Evolutionary conservation across 2,888 invertebrate species (phyloP), one percentile per base, ranked within the genome.

Genomic region (Protonemura montana): DNA sequence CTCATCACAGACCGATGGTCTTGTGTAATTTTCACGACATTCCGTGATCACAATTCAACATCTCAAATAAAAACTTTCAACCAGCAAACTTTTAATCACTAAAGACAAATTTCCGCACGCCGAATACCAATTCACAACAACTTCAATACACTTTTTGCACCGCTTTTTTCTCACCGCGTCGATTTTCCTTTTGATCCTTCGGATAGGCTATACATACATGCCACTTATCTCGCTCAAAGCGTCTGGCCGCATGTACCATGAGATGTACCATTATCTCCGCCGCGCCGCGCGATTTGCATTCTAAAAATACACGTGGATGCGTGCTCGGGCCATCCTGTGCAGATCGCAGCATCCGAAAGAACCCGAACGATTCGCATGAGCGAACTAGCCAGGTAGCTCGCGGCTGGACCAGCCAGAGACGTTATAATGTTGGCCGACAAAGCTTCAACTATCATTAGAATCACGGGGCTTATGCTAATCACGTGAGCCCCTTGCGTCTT

Each of bases 391-490:
- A 21, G 59, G 16, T 59, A 59, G 59, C 78, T 28, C 28, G 78
- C 26, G 78, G 78, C 78, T 10, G 78, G 78, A 78, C 78, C 78
- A 78, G 78, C 25, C 78, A 13, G 59, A 59, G 59, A 59, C 21
- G 59, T 59, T 59, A 59, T 59, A 59, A 59, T 59, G 59, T 59
- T 78, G 78, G 10, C 78, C 78, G 78, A 78, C 78, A 78, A 78
- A 78, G 78, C 78, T 78, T 26, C 78, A 16, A 78, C 78, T 27
- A 27, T 28, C 78, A 78, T 78, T 78, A 78, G 78, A 78, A 13
- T 78, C 78, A 78, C 78, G 78, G n/a, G n/a, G 27, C 78, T 78
- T 78, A 78, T 78, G 78, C 78, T 78, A 78, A 78, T 78, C 78
- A 28, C 78, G 6, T 78, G 35, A 35, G 78, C 78, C 78, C 28